A percentile compares a stretch with the other conserved stretches of the same genome.
Conservation (phyloP, 2,113 vertebrate species). For the Emberiza fucata region DNA sequence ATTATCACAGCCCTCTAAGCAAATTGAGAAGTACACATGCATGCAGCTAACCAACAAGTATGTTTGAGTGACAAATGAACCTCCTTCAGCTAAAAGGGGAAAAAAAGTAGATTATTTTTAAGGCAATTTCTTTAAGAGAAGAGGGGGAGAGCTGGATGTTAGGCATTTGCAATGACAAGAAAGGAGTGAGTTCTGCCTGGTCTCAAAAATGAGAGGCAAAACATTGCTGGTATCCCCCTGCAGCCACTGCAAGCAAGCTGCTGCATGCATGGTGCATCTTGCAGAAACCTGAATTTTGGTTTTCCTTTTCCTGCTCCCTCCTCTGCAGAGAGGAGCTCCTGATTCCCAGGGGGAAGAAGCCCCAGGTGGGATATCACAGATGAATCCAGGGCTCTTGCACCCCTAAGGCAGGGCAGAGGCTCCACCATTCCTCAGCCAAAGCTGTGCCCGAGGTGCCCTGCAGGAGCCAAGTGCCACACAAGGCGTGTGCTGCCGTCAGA, state of each 20-base stretch:
- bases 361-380: not conserved
- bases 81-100: not conserved
- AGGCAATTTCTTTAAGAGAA: not conserved
- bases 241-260: not conserved
- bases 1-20: not conserved
- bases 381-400: not conserved
- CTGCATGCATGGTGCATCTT: accelerated
- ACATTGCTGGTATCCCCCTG: not conserved
- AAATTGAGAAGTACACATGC: not conserved
- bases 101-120: not conserved
- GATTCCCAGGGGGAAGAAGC: not conserved
- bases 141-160: not conserved
- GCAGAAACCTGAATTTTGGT: not conserved
- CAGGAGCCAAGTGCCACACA: not conserved
- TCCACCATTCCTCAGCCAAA: not conserved
- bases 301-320: not conserved
- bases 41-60: not conserved
- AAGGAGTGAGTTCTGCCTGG: not conserved
- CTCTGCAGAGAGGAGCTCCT: not conserved
- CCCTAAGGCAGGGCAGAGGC: not conserved
- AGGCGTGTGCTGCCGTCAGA: not conserved
- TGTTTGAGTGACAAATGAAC: not conserved
- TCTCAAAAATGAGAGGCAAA: not conserved
- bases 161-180: not conserved
- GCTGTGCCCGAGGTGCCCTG: accelerated